A percentile compares a stretch with the other conserved stretches of the same genome.
Evolutionary conservation across 2,113 vertebrate genomes (phyloP).

Genomic region (Apodemus sylvaticus): DNA sequence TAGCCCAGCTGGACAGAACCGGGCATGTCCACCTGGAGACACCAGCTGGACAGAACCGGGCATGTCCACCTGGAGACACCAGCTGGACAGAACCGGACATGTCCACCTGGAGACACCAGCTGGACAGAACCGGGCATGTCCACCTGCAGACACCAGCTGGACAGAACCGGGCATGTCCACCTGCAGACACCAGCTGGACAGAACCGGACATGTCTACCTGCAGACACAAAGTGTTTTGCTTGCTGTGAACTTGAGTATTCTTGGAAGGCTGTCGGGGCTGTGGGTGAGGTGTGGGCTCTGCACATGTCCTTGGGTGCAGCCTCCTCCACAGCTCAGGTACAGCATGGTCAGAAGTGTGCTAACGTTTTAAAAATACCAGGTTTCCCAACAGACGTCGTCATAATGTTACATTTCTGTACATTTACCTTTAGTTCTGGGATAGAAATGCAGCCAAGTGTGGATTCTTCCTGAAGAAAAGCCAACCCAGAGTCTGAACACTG

Average conservation of each 20-base stretch:
- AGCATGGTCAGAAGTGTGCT: not conserved
- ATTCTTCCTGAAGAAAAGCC: slow-evolving; percentile 65
- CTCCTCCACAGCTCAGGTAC: slow-evolving; percentile 38
- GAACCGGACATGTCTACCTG: not conserved
- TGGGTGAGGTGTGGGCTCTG: not conserved
- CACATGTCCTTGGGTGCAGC: not conserved
- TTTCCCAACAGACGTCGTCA: slow-evolving; percentile 39
- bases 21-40: not conserved
- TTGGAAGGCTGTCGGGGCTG: not conserved
- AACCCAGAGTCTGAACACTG: not conserved
- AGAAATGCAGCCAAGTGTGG: slow-evolving; percentile 76
- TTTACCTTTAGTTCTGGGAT: slow-evolving; percentile 66
- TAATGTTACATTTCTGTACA: not conserved
- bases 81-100: not conserved
- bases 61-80: too few relatives aligned
- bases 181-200: too few relatives aligned
- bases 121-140: not conserved
- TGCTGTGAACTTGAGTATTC: not conserved
- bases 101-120: too few relatives aligned
- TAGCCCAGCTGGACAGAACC: not conserved
- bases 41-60: not conserved
- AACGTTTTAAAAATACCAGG: not conserved
- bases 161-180: not conserved
- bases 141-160: too few relatives aligned
- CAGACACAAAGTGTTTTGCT: not conserved